These are phyloP conservation scores for Sminthopsis crassicaudata DNA, from an alignment of 2,113 vertebrate species.

Conservation along the genomic window DNA sequence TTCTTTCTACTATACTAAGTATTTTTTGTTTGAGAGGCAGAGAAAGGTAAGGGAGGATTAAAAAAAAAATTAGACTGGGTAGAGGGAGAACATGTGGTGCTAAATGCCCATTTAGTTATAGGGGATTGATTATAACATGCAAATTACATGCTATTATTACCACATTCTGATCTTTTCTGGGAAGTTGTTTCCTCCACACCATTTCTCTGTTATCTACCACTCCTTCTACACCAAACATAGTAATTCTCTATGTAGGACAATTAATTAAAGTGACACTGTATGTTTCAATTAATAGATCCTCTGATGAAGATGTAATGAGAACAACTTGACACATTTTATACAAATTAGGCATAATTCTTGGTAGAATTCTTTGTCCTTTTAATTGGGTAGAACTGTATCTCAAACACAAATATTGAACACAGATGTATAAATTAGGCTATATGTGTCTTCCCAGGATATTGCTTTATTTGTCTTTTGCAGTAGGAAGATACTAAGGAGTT, in stretches of 20 bases:
- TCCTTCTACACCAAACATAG: neutral
- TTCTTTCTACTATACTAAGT: neutral
- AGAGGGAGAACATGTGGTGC: neutral
- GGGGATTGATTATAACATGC: constrained; percentile 13
- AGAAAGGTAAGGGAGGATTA: neutral
- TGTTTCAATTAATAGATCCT: neutral
- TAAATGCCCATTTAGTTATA: neutral
- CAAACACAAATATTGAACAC: neutral
- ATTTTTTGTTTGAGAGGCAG: neutral
- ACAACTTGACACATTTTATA: constrained; percentile 36
- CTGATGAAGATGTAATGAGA: constrained; percentile 24
- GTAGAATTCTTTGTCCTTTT: constrained; percentile 8
- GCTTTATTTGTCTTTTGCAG: constrained; percentile 5
- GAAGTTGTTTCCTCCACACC: neutral
- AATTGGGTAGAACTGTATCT: neutral
- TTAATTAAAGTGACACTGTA: constrained; percentile 21
- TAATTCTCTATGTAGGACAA: neutral
- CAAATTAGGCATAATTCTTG: constrained; percentile 31
- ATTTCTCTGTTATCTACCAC: constrained; percentile 45
- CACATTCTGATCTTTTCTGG: constrained; percentile 30
- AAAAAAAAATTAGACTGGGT: neutral
- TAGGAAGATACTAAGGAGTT: constrained; percentile 2
- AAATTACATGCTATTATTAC: neutral
- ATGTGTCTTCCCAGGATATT: neutral
- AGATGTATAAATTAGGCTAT: constrained; percentile 22